Evolutionary conservation across 2,888 invertebrate species (phyloP).

Genomic region (Horisme vitalbata): DNA sequence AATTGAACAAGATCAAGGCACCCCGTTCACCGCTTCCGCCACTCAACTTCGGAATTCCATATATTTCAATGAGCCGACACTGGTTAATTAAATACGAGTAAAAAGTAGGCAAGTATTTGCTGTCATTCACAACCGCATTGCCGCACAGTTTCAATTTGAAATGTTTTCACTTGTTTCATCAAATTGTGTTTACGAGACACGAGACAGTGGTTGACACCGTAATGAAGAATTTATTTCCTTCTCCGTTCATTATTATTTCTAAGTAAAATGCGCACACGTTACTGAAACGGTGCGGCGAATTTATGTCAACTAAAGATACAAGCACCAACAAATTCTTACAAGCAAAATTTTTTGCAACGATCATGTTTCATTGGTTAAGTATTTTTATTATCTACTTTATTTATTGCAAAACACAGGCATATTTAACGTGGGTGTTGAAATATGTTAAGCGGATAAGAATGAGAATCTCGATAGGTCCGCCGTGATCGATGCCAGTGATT

Average conservation of each 20-base stretch:
- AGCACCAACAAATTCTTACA: slow-evolving; percentile 6
- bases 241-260: slow-evolving; percentile 22
- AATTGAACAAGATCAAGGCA: slow-evolving; percentile 70
- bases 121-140: slow-evolving; percentile 33
- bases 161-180: slow-evolving; percentile 27
- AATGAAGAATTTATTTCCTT: slow-evolving; percentile 26
- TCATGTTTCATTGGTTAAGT: slow-evolving; percentile 6
- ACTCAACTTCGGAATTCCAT: slow-evolving; percentile 61
- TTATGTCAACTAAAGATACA: slow-evolving; percentile 19
- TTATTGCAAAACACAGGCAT: slow-evolving; percentile 40
- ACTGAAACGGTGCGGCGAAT: slow-evolving; percentile 16
- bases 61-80: slow-evolving; percentile 29
- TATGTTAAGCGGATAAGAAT: slow-evolving; percentile 60
- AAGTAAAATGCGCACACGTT: slow-evolving; percentile 25
- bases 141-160: slow-evolving; percentile 25
- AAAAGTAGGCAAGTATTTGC: slow-evolving; percentile 30
- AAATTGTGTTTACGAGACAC: slow-evolving; percentile 25
- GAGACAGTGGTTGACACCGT: slow-evolving; percentile 23
- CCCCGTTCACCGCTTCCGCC: slow-evolving; percentile 67
- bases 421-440: slow-evolving; percentile 54
- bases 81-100: slow-evolving; percentile 31
- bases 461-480: slow-evolving; percentile 53
- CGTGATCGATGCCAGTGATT: slow-evolving; percentile 69
- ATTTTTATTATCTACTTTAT: slow-evolving; percentile 22
- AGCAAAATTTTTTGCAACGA: slow-evolving; percentile 8